These are phyloP conservation scores for Exaiptasia diaphana DNA, from an alignment of 64 coral and sea anemone genomes.

Conservation along the genomic window DNA sequence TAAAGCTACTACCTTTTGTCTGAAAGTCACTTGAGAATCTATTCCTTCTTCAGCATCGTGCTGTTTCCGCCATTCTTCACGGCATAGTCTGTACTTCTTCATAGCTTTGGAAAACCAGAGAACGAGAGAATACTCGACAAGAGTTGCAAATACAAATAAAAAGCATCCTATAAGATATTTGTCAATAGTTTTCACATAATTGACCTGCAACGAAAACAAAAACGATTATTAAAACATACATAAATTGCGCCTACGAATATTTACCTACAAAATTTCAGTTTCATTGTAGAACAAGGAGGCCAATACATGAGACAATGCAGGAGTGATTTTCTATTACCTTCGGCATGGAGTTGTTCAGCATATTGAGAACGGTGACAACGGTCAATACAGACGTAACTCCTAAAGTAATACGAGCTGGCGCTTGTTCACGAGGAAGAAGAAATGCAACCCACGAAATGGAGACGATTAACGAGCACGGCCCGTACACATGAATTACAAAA, in stretches of 20 bases:
- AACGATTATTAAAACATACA: background rate
- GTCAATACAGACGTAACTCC: constrained; percentile 92
- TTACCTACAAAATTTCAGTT: too few species aligned
- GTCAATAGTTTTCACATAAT: constrained; percentile 94
- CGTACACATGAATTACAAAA: constrained; percentile 94
- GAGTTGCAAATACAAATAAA: constrained; percentile 86
- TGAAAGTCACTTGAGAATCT: background rate
- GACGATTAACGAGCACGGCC: constrained; percentile 88
- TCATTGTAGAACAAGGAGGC: too few species aligned
- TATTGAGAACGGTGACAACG: constrained; percentile 89
- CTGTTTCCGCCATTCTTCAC: constrained; percentile 5
- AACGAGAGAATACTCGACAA: constrained; percentile 79
- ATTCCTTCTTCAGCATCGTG: background rate
- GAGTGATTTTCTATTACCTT: too few species aligned
- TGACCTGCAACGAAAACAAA: constrained; percentile 58
- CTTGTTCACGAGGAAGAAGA: constrained; percentile 70
- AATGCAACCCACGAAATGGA: constrained; percentile 88
- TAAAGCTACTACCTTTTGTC: constrained; percentile 5
- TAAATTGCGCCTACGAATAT: too few species aligned
- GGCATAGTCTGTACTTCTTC: constrained; percentile 44
- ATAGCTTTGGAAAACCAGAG: constrained; percentile 58
- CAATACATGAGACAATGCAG: too few species aligned
- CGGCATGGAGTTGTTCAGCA: constrained; percentile 96
- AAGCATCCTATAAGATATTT: constrained; percentile 97
- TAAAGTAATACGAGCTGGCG: constrained; percentile 87